Conservation (phyloP, 2,888 invertebrate genomes). For the Therioaphis trifolii region DNA sequence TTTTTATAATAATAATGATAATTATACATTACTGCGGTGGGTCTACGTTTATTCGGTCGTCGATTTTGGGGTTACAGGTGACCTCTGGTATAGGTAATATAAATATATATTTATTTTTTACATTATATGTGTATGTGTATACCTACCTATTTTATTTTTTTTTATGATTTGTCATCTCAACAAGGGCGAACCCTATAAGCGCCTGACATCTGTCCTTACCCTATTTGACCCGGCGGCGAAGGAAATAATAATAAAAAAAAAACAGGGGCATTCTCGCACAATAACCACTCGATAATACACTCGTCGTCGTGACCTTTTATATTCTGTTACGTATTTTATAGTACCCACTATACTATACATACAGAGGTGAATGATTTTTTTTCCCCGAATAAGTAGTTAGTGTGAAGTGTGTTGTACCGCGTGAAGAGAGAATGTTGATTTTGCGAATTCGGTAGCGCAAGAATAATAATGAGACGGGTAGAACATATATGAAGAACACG, state of each 20-base stretch:
- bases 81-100: background rate
- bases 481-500: background rate
- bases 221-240: conserved; percentile 49
- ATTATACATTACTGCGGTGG: background rate
- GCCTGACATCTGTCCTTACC: conserved; percentile 61
- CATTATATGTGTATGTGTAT: background rate
- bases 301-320: conserved; percentile 54
- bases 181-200: conserved; percentile 55
- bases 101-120: too few relatives aligned
- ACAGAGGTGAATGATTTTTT: conserved; percentile 40
- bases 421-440: conserved; percentile 41
- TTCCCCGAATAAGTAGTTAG: conserved; percentile 1
- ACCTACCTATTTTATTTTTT: conserved; percentile 17
- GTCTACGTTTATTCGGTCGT: background rate
- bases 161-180: conserved; percentile 56
- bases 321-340: conserved; percentile 37
- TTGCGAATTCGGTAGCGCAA: conserved; percentile 58
- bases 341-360: background rate
- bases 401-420: conserved; percentile 15
- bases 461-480: conserved; percentile 20
- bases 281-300: conserved; percentile 60
- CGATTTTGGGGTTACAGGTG: conserved; percentile 40
- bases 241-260: background rate
- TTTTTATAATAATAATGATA: background rate
- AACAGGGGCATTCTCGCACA: conserved; percentile 51